phyloP scores from a whole-genome alignment of 2,797 vertebrate genomes.

The Columba guinea region DNA sequence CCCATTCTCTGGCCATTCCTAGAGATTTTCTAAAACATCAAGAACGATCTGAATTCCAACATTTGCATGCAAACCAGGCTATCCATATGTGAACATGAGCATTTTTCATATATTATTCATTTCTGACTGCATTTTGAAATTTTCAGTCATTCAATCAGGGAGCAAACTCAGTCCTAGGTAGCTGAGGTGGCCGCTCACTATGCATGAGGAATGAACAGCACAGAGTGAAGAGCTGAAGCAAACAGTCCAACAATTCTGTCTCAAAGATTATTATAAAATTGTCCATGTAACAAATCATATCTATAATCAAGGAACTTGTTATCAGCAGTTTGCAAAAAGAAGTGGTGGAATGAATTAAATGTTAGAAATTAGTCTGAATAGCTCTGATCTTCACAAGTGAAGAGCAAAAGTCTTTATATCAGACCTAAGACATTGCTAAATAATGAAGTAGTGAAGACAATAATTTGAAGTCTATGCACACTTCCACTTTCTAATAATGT shows the following conservation, averaged over 20 bases:
- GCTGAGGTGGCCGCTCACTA: not conserved
- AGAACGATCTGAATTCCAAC: constrained; percentile 17
- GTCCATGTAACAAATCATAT: not conserved
- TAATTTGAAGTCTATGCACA: not conserved
- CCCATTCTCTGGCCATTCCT: not conserved
- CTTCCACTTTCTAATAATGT: not conserved
- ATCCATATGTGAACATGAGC: not conserved
- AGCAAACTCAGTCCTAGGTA: constrained; percentile 20
- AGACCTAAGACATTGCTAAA: not conserved
- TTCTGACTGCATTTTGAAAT: constrained; percentile 42
- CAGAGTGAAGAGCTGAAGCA: not conserved
- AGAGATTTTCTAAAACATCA: not conserved
- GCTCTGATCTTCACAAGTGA: not conserved
- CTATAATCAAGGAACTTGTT: not conserved
- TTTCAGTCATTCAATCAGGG: not conserved
- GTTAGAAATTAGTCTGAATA: not conserved
- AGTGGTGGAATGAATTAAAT: not conserved
- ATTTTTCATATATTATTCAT: constrained; percentile 60
- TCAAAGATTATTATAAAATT: not conserved
- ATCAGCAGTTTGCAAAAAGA: not conserved
- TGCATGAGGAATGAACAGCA: constrained; percentile 1
- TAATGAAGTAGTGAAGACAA: not conserved
- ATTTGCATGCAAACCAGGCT: constrained; percentile 39
- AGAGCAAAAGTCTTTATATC: not conserved
- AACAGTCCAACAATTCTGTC: not conserved